Evolutionary conservation across 2,888 invertebrate species (phyloP).

Genomic region (Adelphocoris suturalis): DNA sequence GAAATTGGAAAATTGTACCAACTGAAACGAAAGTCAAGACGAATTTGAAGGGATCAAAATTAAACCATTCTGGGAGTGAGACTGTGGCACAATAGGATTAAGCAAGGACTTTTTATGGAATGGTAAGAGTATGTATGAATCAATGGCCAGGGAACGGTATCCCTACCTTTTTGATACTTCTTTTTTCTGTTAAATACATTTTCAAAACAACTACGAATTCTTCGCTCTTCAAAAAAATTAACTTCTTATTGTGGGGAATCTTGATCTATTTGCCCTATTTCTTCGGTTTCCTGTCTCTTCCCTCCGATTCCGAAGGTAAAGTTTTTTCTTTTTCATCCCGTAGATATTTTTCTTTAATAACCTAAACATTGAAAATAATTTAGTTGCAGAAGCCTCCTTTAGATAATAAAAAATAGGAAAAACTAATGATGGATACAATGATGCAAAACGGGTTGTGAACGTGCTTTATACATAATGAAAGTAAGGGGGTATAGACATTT

Average conservation of each 20-base stretch:
- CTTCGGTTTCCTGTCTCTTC: constrained; percentile 67
- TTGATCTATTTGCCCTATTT: constrained; percentile 69
- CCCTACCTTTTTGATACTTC: constrained; percentile 70
- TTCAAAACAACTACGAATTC: constrained; percentile 67
- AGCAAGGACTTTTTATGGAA: constrained; percentile 32
- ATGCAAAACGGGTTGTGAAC: constrained; percentile 27
- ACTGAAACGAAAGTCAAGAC: background rate
- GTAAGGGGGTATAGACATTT: background rate
- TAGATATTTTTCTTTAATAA: constrained; percentile 73
- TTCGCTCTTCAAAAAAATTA: constrained; percentile 73
- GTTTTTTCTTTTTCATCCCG: constrained; percentile 70
- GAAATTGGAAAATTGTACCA: background rate
- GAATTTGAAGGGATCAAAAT: background rate
- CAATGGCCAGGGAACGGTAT: constrained; percentile 62
- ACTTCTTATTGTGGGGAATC: constrained; percentile 56
- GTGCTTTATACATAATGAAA: constrained; percentile 22
- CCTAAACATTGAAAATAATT: constrained; percentile 75
- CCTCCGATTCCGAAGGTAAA: constrained; percentile 58
- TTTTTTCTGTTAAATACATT: constrained; percentile 66
- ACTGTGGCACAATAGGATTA: constrained; percentile 1
- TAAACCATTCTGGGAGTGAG: background rate
- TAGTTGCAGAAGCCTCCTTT: constrained; percentile 59
- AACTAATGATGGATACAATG: constrained; percentile 3
- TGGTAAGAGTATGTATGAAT: constrained; percentile 33
- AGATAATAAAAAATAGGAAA: background rate